These are phyloP conservation scores for Andrena praecox DNA, from an alignment of 2,888 invertebrate genomes.

Conservation along the genomic window DNA sequence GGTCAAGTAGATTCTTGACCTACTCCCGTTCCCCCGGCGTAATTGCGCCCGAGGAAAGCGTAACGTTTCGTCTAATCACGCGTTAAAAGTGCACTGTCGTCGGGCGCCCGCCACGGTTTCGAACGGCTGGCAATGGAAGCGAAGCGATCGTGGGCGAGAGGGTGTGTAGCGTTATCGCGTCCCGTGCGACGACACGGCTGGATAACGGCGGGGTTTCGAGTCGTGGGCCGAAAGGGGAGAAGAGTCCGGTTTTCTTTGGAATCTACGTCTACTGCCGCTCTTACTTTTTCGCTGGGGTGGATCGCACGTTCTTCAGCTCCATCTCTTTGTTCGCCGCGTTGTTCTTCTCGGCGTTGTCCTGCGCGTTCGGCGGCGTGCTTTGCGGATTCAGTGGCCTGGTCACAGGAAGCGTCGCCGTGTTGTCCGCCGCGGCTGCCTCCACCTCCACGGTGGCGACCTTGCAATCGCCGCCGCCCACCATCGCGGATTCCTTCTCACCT, in stretches of 20 bases:
- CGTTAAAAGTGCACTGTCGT: constrained; percentile 10
- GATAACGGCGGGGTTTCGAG: background rate
- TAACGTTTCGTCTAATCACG: constrained; percentile 41
- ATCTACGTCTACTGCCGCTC: constrained; percentile 52
- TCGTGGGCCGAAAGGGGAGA: too few relatives aligned
- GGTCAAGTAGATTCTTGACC: constrained; percentile 61
- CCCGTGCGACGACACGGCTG: background rate
- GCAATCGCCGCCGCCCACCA: constrained; percentile 91
- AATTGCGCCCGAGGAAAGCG: constrained; percentile 47
- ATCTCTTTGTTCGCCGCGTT: constrained; percentile 94
- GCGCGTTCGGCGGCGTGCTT: constrained; percentile 88
- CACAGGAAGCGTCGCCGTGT: constrained; percentile 95
- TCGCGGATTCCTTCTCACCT: constrained; percentile 73
- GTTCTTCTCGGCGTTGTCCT: constrained; percentile 91
- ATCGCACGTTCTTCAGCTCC: constrained; percentile 94
- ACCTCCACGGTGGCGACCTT: constrained; percentile 96
- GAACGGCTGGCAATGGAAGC: background rate
- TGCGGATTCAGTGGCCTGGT: constrained; percentile 89
- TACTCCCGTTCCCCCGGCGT: constrained; percentile 44
- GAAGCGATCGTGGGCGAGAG: background rate
- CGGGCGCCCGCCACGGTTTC: background rate
- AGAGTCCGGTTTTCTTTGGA: background rate
- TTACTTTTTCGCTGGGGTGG: constrained; percentile 94
- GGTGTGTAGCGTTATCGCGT: background rate
- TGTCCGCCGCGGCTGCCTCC: constrained; percentile 90